phyloP scores from a whole-genome alignment of 2,888 invertebrate species.

The Caenorhabditis panamensis region DNA sequence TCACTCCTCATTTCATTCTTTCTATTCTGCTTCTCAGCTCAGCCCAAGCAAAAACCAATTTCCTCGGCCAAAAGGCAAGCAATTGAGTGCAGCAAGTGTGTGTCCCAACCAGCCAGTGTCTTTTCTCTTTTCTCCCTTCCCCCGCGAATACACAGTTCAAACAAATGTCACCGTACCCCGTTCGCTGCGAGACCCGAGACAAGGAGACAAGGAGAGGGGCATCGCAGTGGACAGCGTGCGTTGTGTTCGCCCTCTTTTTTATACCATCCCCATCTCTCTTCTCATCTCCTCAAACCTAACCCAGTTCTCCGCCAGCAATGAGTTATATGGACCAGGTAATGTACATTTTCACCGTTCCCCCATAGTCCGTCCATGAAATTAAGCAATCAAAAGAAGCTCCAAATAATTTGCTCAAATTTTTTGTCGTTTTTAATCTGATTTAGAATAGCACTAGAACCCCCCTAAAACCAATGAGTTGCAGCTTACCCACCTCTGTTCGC shows the following conservation, averaged over 20 bases:
- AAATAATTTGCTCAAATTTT: neutral
- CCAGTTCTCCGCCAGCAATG: slow-evolving; percentile 39
- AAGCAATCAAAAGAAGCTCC: neutral
- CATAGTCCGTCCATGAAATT: slow-evolving; percentile 4
- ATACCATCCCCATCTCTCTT: neutral
- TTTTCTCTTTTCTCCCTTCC: neutral
- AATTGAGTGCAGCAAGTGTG: slow-evolving; percentile 13
- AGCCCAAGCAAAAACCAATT: slow-evolving; percentile 8
- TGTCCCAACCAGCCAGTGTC: neutral
- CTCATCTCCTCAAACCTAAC: slow-evolving; percentile 27
- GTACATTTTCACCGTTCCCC: neutral
- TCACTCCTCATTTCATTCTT: slow-evolving; percentile 1
- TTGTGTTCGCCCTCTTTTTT: neutral
- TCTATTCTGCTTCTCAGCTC: neutral
- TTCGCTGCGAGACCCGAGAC: slow-evolving; percentile 27
- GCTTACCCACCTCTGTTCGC: slow-evolving; percentile 13
- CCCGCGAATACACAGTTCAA: slow-evolving; percentile 30
- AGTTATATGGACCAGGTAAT: slow-evolving; percentile 57
- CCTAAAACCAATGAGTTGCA: neutral
- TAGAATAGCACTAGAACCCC: too few species aligned
- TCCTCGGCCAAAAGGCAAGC: slow-evolving; percentile 4
- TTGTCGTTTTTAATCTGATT: neutral
- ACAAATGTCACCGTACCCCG: slow-evolving; percentile 45
- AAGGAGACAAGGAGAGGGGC: neutral
- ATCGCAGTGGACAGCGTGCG: neutral